Base-by-base conservation (phyloP, 2,797 vertebrate species). In the Psittacula echo region DNA sequence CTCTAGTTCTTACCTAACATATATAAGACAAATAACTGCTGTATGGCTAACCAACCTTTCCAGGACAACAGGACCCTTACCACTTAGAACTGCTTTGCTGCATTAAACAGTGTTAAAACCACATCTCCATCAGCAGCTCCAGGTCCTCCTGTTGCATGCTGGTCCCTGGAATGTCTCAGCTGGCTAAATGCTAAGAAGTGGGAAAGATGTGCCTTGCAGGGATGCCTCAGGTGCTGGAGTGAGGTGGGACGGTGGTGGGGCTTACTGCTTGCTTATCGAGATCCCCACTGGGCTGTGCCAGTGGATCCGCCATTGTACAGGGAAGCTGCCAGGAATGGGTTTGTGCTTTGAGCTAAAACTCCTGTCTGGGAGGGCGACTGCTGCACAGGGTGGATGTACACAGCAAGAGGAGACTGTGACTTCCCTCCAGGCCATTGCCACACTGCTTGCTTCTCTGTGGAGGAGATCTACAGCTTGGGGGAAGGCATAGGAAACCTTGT, bases 381-480 rank as follows among this genome's bases (percentile, higher is more conserved):
- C 62, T 65, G 34, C 8, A 0, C 2, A 3, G 29, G 17, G 3
- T 29, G 47, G 20, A 14, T 16, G n/a, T 5, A 7, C 32, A 7
- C 1, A 5, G 51, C 34, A 32, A 7, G 47, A 42, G 72, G 47
- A 66, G 34, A 7, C 44, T 0, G 0, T 29, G 34, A n/a, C n/a
- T 54, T 62, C 44, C 18, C 51, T 34, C n/a, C 0, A 0, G 41
- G n/a, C 10, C 10, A 4, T 29, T 66, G 68, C 77, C 23, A 0
- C 17, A 10, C 29, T 5, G 1, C n/a, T 60, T 34, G 41, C 15
- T 50, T 48, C 78, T 54, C 70, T 41, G 29, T 2, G 2, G 83
- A 14, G 42, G 51, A 48, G 65, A 73, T 73, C 61, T 73, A 39
- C 51, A 67, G 58, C 78, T 13, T 47, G 11, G 10, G 8, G 11